These are phyloP conservation scores for Caenorhabditis plicata DNA, from an alignment of 2,888 invertebrate species.

Conservation along the genomic window DNA sequence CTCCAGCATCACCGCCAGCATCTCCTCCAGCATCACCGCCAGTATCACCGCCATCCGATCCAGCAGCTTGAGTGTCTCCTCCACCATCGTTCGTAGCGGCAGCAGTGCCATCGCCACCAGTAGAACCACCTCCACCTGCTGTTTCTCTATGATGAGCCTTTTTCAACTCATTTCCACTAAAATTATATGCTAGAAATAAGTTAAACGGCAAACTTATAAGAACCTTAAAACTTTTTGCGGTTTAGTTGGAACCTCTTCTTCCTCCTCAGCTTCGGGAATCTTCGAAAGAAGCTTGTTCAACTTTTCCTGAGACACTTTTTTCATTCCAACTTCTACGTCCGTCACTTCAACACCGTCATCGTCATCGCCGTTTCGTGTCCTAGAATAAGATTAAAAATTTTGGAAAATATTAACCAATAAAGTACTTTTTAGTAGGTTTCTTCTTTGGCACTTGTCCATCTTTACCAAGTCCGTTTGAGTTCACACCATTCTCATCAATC, in stretches of 20 bases:
- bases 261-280: neutral
- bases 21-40: neutral
- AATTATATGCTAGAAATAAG: no score
- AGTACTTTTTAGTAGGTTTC: neutral
- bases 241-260: neutral
- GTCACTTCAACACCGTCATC: conserved; percentile 25
- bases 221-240: neutral
- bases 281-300: conserved; percentile 11
- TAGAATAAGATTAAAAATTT: no score
- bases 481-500: no score
- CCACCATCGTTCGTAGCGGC: neutral
- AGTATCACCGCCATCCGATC: conserved; percentile 1
- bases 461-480: neutral
- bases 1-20: neutral
- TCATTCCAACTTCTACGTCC: conserved; percentile 24
- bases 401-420: no score
- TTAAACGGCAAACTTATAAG: no score
- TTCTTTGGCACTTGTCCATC: neutral
- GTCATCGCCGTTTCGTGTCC: conserved; percentile 18
- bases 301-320: conserved; percentile 2
- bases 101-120: neutral
- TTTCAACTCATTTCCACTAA: no score
- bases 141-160: neutral
- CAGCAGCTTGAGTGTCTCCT: neutral
- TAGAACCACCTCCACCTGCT: neutral